Evolutionary conservation across 1,140 invertebrate species (phyloP).

Genomic region (Neodiprion fabricii): DNA sequence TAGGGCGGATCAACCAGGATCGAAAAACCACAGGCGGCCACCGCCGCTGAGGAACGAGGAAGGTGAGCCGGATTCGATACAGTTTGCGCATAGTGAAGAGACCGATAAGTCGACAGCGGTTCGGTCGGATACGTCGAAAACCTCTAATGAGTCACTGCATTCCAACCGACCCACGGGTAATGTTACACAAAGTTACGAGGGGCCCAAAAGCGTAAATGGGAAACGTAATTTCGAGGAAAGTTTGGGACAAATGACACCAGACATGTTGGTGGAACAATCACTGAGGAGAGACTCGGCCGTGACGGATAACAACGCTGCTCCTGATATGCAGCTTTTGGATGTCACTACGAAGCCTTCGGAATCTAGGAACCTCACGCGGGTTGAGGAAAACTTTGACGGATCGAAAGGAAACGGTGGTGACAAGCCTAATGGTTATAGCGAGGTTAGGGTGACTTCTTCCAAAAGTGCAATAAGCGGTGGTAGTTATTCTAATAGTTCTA

Average conservation of each 20-base stretch:
- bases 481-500: background rate
- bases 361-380: background rate
- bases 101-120: background rate
- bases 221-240: background rate
- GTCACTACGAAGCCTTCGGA: background rate
- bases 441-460: conserved; percentile 7
- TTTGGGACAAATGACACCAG: background rate
- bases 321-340: background rate
- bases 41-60: background rate
- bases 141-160: background rate
- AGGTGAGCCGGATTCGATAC: background rate
- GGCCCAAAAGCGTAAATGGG: background rate
- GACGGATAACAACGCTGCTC: background rate
- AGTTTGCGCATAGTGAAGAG: background rate
- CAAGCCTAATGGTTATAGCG: background rate
- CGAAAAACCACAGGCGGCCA: background rate
- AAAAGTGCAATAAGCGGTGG: background rate
- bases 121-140: background rate
- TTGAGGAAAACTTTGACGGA: conserved; percentile 1
- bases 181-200: background rate
- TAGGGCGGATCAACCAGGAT: background rate
- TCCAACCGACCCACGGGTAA: background rate
- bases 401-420: background rate
- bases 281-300: background rate
- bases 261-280: background rate